Evolutionary conservation across 2,888 invertebrate genomes (phyloP), one percentile per base, ranked within the genome.

Genomic region (Agapostemon virescens): DNA sequence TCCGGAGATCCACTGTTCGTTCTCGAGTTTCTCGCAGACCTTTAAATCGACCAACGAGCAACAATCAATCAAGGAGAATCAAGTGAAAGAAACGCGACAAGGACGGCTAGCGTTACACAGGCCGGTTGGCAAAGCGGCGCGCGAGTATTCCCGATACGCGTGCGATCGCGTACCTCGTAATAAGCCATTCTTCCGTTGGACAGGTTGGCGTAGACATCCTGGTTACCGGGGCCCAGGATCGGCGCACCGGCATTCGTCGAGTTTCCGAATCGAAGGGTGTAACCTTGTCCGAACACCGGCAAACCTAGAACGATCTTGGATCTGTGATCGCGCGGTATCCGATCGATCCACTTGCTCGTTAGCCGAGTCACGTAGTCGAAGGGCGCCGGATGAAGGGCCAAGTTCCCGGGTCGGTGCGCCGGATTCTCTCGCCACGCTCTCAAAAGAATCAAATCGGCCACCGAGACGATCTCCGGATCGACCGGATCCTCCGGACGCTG

Each of bases 251-350:
- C 94, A 0, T 93, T 88, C 0, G 94, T 94, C 30, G 92, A 88
- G 15, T 95, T 94, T 0, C 93, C 90, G 20, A 94, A 93, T 61
- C 94, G 94, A 36, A 97, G 92, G 0, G 95, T 95, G 89, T 96
- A 97, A 17, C 95, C 95, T 76, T 95, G 94, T 0, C 96, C 97
- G 88, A 95, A 97, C 58, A 96, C 93, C 0, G 97, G 96, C 63
- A 97, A 93, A 0, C 96, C 97, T 1, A 97, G 92, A 3, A 97
- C 94, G 4, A 97, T 91, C 91, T 97, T 97, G 17, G 79, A 77
- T 3, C 94, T 94, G 0, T 94, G 93, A 3, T 95, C 94, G 84
- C 96, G 94, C 0, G 96, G 96, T 0, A 81, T 5, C 72, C 94
- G 94, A 58, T 86, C 81, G 20, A 85, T 74, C 89, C 92, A 91